These are phyloP conservation scores for Pempheris klunzingeri DNA, from an alignment of 2,797 vertebrate genomes.

Conservation along the genomic window DNA sequence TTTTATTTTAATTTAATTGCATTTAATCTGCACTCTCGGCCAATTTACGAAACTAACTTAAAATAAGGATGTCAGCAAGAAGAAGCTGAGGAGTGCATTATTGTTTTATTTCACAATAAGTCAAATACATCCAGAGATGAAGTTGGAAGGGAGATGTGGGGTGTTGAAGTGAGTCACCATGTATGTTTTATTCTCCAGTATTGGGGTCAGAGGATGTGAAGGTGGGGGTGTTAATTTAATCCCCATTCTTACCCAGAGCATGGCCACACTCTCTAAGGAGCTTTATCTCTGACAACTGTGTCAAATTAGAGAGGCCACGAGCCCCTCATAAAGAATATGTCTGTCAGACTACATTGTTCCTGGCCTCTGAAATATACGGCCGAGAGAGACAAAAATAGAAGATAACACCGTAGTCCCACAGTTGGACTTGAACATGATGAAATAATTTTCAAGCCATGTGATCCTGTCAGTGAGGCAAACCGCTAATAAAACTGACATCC, in stretches of 20 bases:
- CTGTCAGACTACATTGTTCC: conserved; percentile 87
- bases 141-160: conserved; percentile 72
- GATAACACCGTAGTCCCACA: conserved; percentile 82
- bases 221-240: conserved; percentile 88
- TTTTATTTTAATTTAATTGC: conserved; percentile 23
- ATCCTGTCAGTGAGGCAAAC: conserved; percentile 82
- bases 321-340: conserved; percentile 88
- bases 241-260: conserved; percentile 88
- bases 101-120: conserved; percentile 62
- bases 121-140: conserved; percentile 60
- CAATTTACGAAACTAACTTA: conserved; percentile 23
- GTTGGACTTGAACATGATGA: conserved; percentile 84
- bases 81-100: conserved; percentile 9
- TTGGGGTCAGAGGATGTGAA: conserved; percentile 87
- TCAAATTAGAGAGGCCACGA: conserved; percentile 88
- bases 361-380: conserved; percentile 83
- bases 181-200: conserved; percentile 85
- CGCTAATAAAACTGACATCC: conserved; percentile 80
- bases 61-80: conserved; percentile 17
- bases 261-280: conserved; percentile 87
- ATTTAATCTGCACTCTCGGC: not conserved
- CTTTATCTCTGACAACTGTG: conserved; percentile 89
- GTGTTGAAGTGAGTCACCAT: conserved; percentile 80
- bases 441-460: conserved; percentile 84
- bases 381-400: conserved; percentile 85